Percentiles rank a stretch among this genome's conserved stretches.
These are phyloP conservation scores for Apaloderma vittatum DNA, from an alignment of 2,113 vertebrate genomes.

Conservation along the genomic window DNA sequence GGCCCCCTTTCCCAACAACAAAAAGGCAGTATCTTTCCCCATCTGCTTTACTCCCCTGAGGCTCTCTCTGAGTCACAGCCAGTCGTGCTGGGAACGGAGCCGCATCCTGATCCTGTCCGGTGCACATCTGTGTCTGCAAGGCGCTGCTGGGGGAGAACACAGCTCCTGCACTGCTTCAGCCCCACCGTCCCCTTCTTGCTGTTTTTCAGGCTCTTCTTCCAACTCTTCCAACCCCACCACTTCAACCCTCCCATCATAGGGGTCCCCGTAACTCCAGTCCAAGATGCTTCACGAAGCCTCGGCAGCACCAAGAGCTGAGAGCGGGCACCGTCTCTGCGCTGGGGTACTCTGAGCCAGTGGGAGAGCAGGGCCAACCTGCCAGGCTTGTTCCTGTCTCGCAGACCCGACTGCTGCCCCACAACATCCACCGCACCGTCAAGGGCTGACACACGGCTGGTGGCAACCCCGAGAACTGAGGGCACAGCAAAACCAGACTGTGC, in stretches of 20 bases:
- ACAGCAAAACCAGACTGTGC: not conserved
- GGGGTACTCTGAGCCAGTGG: not conserved
- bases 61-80: constrained; percentile 21
- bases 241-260: not conserved
- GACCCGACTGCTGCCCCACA: fast-evolving
- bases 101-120: not conserved
- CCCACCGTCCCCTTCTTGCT: not conserved
- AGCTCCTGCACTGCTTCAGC: not conserved
- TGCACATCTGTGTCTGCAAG: not conserved
- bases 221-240: not conserved
- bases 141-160: fast-evolving
- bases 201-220: not conserved
- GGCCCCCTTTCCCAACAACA: not conserved
- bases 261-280: not conserved
- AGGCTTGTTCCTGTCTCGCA: not conserved
- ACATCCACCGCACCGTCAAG: not conserved
- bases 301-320: not conserved
- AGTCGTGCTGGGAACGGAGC: not conserved
- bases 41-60: constrained; percentile 13
- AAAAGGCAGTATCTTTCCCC: constrained; percentile 3
- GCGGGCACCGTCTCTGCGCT: not conserved
- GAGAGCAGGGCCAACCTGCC: not conserved
- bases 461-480: fast-evolving
- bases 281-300: not conserved
- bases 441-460: not conserved